Base-by-base conservation (phyloP, 1,140 invertebrate genomes). In the Aporrectodea caliginosa region DNA sequence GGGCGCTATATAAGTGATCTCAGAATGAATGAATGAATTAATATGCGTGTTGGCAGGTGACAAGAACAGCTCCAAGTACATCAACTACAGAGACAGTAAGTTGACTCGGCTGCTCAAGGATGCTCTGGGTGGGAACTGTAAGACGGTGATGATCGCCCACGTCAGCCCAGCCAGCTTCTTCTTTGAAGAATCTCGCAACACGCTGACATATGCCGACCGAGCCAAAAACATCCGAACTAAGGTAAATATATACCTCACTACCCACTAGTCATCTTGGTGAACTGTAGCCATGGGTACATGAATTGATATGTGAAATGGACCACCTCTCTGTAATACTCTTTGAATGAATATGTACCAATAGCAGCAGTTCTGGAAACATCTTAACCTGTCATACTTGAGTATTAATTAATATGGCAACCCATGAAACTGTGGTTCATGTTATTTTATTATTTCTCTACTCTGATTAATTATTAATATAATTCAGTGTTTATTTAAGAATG, bases 141-240 rank as follows among this genome's bases (percentile, higher is more conserved):
- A 93, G 82, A 99, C 96, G 0, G 95, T 96, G 0, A 98, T 98
- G 95, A 95, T 98, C 78, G 96, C 96, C n/a, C 95, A 98, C 86
- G 93, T 98, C 2, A 93, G 93, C 16, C 94, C 96, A 0, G 92
- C 93, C 16, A 90, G 90, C 16, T 85, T 89, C 0, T 92, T 95
- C 82, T 91, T 93, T 16, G 88, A 89, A 86, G 97, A 99, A 84
- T 98, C 97, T 0, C 95, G 97, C 84, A 99, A 99, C 81, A 99
- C 98, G 0, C 87, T 99, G 0, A 93, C 96, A 73, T 98, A 98
- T 89, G 95, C 95, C 1, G 94, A 96, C 85, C 90, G 96, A 80
- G 97, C 97, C 0, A 94, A 94, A 84, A 93, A 94, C 81, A 98
- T 98, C 82, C 94, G 93, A 83, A 92, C 92, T 0, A 91, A 90